Conservation (phyloP, 2,888 invertebrate genomes). For the Acleris cristana region DNA sequence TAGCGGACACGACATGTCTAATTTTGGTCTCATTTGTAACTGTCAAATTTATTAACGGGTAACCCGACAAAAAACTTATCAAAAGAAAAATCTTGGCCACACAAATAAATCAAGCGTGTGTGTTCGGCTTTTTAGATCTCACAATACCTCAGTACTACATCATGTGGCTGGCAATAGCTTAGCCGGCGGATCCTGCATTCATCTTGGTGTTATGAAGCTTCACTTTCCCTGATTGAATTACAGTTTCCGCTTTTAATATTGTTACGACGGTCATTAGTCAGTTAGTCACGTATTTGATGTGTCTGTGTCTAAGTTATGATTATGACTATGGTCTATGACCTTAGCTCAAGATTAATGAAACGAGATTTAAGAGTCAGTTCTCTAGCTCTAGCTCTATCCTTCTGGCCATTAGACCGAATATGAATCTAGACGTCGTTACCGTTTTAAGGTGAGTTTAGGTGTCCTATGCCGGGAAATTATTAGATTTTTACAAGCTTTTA, state of each 20-base stretch:
- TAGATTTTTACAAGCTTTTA: no score
- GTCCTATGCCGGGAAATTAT: no score
- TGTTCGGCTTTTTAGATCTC: not conserved
- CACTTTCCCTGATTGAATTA: slow-evolving; percentile 5
- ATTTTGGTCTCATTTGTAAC: no score
- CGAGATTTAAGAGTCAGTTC: no score
- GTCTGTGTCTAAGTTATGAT: not conserved
- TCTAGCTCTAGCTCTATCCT: no score
- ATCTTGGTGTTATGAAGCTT: slow-evolving; percentile 3
- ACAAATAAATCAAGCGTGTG: not conserved
- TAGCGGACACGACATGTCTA: no score
- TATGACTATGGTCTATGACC: no score
- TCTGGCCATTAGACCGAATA: not conserved
- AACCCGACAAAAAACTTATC: no score
- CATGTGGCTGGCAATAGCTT: slow-evolving; percentile 6
- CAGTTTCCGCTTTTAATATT: slow-evolving; percentile 15
- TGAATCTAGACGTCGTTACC: not conserved
- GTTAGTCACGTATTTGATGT: not conserved
- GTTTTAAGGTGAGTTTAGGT: no score
- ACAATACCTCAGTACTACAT: slow-evolving; percentile 12
- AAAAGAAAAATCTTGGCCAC: no score
- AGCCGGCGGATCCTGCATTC: slow-evolving; percentile 3
- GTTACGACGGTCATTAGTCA: not conserved
- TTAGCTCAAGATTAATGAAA: no score
- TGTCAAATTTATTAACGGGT: no score